Conservation (phyloP, 1,140 invertebrate genomes). For the Drosophila lowei region DNA sequence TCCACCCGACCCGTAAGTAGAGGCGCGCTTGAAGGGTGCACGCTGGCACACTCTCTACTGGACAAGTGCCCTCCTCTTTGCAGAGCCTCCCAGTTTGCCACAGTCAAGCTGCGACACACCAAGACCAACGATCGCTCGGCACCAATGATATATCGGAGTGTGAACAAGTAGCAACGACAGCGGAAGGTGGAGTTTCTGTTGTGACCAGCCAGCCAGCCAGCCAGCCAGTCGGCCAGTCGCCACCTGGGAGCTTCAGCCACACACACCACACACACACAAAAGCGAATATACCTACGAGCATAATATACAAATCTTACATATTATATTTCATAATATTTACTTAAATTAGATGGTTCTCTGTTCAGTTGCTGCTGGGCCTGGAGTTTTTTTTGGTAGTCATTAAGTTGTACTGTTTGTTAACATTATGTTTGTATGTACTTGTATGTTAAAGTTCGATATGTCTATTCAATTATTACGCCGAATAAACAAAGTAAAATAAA, state of each 20-base stretch:
- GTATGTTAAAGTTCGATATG: constrained; percentile 69
- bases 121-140: constrained; percentile 93
- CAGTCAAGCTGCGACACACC: constrained; percentile 93
- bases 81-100: constrained; percentile 92
- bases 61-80: constrained; percentile 66
- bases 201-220: constrained; percentile 26
- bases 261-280: constrained; percentile 20
- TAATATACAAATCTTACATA: constrained; percentile 22
- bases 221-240: neutral
- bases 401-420: constrained; percentile 79
- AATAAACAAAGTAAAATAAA: constrained; percentile 49
- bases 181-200: constrained; percentile 73
- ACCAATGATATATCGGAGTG: constrained; percentile 86
- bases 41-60: constrained; percentile 19
- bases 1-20: constrained; percentile 26
- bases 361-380: constrained; percentile 45
- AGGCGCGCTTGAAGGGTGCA: constrained; percentile 11
- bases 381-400: constrained; percentile 74
- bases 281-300: neutral
- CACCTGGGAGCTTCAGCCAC: constrained; percentile 43
- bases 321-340: constrained; percentile 26
- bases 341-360: constrained; percentile 46
- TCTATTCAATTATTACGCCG: constrained; percentile 55
- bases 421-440: constrained; percentile 54
- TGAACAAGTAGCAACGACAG: constrained; percentile 82